These are phyloP conservation scores for Drosophila sproati DNA, from an alignment of 1,140 invertebrate species.

Conservation along the genomic window DNA sequence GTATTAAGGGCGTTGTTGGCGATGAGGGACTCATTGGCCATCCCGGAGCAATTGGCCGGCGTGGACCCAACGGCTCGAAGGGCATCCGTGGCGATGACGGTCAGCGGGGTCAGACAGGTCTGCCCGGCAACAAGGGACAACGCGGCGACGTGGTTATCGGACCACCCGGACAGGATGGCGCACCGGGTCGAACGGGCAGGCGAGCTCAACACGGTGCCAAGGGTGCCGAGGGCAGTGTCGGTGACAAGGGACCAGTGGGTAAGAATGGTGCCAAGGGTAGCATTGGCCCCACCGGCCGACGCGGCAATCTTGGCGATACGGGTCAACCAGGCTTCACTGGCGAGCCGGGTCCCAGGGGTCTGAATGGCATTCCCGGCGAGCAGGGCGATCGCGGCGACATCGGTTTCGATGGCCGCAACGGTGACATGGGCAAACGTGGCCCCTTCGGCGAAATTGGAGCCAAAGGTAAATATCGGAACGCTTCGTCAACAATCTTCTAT, in stretches of 20 bases:
- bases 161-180: constrained; percentile 85
- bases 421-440: constrained; percentile 86
- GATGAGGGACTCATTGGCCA: constrained; percentile 73
- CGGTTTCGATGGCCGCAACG: constrained; percentile 85
- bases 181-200: constrained; percentile 86
- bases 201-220: constrained; percentile 86
- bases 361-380: constrained; percentile 86
- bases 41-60: constrained; percentile 55
- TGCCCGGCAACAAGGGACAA: constrained; percentile 85
- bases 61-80: constrained; percentile 65
- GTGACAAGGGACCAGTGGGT: constrained; percentile 51
- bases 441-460: constrained; percentile 85
- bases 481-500: constrained; percentile 57
- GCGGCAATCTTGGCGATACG: constrained; percentile 86
- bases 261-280: constrained; percentile 74
- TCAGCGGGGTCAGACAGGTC: constrained; percentile 69
- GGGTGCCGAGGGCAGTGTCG: constrained; percentile 86
- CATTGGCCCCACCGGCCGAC: constrained; percentile 85
- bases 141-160: constrained; percentile 86
- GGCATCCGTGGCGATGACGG: constrained; percentile 84
- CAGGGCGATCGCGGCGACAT: constrained; percentile 86
- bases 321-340: constrained; percentile 85
- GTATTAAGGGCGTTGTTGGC: constrained; percentile 85
- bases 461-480: constrained; percentile 85
- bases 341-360: constrained; percentile 84